Conservation (phyloP, 2,113 vertebrate genomes). For the Xenopus laevis region DNA sequence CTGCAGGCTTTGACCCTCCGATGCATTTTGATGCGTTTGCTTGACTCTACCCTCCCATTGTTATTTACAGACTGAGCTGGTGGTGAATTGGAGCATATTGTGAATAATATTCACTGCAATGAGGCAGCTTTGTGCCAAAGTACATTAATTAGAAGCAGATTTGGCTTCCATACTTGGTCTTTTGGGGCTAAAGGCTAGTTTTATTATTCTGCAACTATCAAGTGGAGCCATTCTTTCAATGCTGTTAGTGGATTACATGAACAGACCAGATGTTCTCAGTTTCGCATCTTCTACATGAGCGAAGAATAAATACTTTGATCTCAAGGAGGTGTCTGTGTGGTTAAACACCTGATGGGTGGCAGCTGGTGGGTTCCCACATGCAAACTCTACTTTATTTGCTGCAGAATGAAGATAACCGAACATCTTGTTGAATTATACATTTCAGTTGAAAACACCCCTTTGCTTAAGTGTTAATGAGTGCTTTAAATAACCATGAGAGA, state of each 20-base stretch:
- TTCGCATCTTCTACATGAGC: too few species aligned
- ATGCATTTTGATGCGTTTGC: not conserved
- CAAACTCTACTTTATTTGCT: not conserved
- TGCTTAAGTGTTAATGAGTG: too few species aligned
- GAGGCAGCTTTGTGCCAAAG: conserved; percentile 14
- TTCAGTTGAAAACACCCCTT: too few species aligned
- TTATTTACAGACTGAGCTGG: conserved; percentile 12
- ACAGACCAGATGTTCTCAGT: not conserved
- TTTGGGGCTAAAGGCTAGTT: not conserved
- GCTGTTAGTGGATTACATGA: not conserved
- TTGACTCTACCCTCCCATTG: conserved; percentile 5
- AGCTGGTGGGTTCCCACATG: not conserved
- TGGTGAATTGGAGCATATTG: not conserved
- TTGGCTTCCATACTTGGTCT: conserved; percentile 13
- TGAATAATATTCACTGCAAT: not conserved
- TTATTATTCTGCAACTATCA: conserved; percentile 2
- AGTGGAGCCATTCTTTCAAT: not conserved
- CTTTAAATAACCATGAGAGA: too few species aligned
- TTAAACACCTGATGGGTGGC: too few species aligned
- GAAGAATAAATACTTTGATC: too few species aligned
- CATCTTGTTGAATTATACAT: too few species aligned
- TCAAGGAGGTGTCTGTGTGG: too few species aligned
- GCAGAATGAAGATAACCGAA: not conserved
- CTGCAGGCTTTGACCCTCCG: not conserved
- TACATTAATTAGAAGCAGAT: conserved; percentile 25